phyloP scores from a whole-genome alignment of 2,797 vertebrate species.

The Gallinago solitaria region DNA sequence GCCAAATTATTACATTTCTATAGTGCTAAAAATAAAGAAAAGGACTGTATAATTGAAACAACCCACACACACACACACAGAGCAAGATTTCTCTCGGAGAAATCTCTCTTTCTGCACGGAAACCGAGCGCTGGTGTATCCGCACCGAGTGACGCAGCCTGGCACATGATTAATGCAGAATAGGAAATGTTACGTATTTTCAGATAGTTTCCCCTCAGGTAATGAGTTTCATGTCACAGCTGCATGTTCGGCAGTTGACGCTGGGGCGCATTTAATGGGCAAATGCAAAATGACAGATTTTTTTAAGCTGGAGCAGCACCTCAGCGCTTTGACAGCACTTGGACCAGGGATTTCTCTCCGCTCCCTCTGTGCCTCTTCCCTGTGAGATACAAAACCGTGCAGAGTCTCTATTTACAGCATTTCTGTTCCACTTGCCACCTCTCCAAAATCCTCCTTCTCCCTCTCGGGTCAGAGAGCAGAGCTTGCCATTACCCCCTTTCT shows the following conservation, averaged over 20 bases:
- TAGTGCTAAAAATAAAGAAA: background rate
- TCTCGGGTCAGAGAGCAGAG: background rate
- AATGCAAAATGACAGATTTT: background rate
- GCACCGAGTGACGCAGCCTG: background rate
- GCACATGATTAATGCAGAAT: background rate
- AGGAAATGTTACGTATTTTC: background rate
- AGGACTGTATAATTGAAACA: background rate
- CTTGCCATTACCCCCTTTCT: accelerated
- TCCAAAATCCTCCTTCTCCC: background rate
- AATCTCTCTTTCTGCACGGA: background rate
- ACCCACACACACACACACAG: background rate
- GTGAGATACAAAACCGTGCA: background rate
- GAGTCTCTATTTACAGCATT: background rate
- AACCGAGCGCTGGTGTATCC: background rate
- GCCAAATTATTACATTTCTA: background rate
- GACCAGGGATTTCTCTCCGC: background rate
- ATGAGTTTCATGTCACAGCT: background rate
- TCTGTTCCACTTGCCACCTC: background rate
- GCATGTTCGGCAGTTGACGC: background rate
- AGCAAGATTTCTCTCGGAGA: background rate
- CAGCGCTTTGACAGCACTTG: background rate
- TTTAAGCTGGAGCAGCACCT: background rate
- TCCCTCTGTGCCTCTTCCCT: background rate
- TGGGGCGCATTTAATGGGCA: accelerated
- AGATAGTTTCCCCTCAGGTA: background rate